phyloP scores from a whole-genome alignment of 2,888 invertebrate species.

The Brachyopa scutellaris region DNA sequence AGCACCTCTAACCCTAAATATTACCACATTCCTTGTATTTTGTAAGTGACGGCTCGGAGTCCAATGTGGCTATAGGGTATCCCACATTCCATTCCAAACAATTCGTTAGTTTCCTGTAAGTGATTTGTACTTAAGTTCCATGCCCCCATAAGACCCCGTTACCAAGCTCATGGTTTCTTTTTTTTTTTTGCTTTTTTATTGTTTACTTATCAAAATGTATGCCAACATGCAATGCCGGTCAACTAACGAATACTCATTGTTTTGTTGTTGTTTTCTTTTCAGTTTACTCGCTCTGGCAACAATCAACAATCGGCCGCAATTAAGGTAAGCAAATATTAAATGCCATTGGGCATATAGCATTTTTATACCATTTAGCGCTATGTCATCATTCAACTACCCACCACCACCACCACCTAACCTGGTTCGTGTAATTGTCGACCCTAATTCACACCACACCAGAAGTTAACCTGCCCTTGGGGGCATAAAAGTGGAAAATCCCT shows the following conservation, averaged over 20 bases:
- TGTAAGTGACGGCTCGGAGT: too few relatives aligned
- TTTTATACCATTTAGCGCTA: background rate
- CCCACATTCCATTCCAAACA: too few relatives aligned
- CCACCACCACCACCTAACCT: background rate
- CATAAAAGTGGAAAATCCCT: constrained; percentile 36
- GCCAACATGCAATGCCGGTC: constrained; percentile 46
- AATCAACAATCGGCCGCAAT: constrained; percentile 51
- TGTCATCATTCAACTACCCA: constrained; percentile 3
- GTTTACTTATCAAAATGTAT: constrained; percentile 31
- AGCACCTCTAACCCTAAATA: too few relatives aligned
- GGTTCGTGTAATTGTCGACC: too few relatives aligned
- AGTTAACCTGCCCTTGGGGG: background rate
- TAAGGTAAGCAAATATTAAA: constrained; percentile 60
- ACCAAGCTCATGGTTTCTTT: constrained; percentile 15
- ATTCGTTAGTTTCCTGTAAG: too few relatives aligned
- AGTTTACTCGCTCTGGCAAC: constrained; percentile 15
- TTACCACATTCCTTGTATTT: too few relatives aligned
- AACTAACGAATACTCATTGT: constrained; percentile 41
- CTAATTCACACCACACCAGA: constrained; percentile 13
- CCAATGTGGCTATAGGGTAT: too few relatives aligned
- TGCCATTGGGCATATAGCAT: constrained; percentile 11
- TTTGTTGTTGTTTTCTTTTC: constrained; percentile 42
- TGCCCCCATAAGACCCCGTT: background rate
- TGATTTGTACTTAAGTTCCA: background rate
- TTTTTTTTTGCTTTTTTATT: too few relatives aligned